Evolutionary conservation across 2,888 invertebrate genomes (phyloP), one percentile per base, ranked within the genome.

Genomic region (Orchesellides sinensis): DNA sequence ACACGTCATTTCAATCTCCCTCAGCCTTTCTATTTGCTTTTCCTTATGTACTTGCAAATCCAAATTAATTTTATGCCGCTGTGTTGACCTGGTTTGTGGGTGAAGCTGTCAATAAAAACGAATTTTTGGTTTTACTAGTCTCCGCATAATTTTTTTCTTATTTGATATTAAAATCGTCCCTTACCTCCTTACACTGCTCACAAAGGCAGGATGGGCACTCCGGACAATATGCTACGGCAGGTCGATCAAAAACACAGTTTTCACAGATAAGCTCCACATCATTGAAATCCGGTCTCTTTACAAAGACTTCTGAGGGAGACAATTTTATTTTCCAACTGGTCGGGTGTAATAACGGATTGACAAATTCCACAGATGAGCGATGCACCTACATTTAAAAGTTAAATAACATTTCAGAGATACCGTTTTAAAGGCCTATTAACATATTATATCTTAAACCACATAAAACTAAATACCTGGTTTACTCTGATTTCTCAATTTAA

Each of bases 121-220:
- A 32, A 32, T n/a, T n/a, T n/a, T n/a, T n/a, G n/a, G n/a, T n/a
- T n/a, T n/a, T n/a, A n/a, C n/a, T n/a, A n/a, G n/a, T n/a, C n/a
- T n/a, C n/a, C n/a, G 32, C 32, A 32, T 10, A 32, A 32, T 32
- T 32, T 32, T 6, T 32, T 32, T 32, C 32, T 6, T 5, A 32
- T 32, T 32, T 6, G 32, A 32, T 32, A 32, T 32, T 32, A 10
- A 32, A 32, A 32, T 10, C 10, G 32, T 6, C 32, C 10, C 5
- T 2, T 69, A 78, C 77, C 29, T 78, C 32, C 5, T n/a, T 21
- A 23, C 78, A 78, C 4, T n/a, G 3, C 5, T 49, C 1, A 25
- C 78, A 78, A 8, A 78, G 54, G 12, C 25, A 35, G 19, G 61
- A 25, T 17, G 69, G 61, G 25, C 78, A 78, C 12, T 69, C 63